Conservation (phyloP, 2,797 vertebrate species). For the Aphelocoma californica region DNA sequence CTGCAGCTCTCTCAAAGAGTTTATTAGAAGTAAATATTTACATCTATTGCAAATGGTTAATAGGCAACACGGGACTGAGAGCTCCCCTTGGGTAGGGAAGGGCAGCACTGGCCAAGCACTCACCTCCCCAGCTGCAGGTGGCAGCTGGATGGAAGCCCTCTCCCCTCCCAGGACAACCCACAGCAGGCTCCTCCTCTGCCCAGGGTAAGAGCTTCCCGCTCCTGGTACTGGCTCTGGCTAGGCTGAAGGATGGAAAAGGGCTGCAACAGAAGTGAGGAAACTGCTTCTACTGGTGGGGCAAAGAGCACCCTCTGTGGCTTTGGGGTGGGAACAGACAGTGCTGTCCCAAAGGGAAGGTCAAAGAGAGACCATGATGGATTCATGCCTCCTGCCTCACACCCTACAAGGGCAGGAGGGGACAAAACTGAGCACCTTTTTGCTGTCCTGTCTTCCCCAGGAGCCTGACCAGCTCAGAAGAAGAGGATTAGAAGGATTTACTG, state of each 20-base stretch:
- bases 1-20: slow-evolving; percentile 64
- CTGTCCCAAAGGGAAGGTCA: background rate
- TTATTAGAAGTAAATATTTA: slow-evolving; percentile 76
- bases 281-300: background rate
- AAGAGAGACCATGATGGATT: background rate
- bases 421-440: background rate
- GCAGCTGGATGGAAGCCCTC: background rate
- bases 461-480: background rate
- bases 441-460: background rate
- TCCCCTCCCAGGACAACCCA: background rate
- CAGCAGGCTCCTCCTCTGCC: slow-evolving; percentile 33
- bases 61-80: slow-evolving; percentile 49
- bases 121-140: background rate
- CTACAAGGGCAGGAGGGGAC: background rate
- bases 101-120: slow-evolving; percentile 18
- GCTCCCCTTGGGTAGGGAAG: slow-evolving; percentile 9
- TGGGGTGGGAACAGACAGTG: background rate
- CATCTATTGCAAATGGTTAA: slow-evolving; percentile 75
- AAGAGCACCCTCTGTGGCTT: background rate
- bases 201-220: background rate
- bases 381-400: background rate
- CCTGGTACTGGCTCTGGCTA: background rate
- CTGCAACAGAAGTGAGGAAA: background rate
- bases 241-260: slow-evolving; percentile 57
- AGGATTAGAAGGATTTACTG: background rate